phyloP scores from a whole-genome alignment of 2,113 vertebrate species.

The Cebidichthys violaceus region DNA sequence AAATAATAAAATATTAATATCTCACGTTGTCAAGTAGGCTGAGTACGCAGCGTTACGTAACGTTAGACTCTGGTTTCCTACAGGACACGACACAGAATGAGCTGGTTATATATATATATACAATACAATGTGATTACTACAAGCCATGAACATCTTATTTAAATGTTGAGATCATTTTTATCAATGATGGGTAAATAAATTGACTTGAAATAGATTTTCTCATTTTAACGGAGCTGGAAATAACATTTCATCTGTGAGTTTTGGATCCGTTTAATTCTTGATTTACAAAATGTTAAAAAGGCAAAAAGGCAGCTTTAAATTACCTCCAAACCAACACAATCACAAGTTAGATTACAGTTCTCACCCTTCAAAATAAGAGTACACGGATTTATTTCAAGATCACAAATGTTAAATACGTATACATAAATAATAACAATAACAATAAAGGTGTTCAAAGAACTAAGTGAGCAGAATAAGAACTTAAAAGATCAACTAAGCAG shows the following conservation, averaged over 20 bases:
- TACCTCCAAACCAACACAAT: too few relatives aligned
- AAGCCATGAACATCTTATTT: not conserved
- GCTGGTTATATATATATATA: not conserved
- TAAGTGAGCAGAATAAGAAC: not conserved
- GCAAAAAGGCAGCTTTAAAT: not conserved
- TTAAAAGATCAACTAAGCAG: not conserved
- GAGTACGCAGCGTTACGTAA: too few relatives aligned
- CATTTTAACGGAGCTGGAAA: not conserved
- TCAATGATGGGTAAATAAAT: not conserved
- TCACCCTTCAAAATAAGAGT: not conserved
- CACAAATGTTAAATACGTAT: not conserved
- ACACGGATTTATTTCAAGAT: not conserved
- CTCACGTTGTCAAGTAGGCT: too few relatives aligned
- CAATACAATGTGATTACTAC: not conserved
- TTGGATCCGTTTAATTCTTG: not conserved
- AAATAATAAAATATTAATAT: too few relatives aligned
- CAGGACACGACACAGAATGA: too few relatives aligned
- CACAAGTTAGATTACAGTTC: too few relatives aligned
- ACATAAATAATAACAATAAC: not conserved
- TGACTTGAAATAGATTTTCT: not conserved
- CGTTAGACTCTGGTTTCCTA: too few relatives aligned
- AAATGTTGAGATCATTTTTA: not conserved
- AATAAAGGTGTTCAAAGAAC: too few relatives aligned
- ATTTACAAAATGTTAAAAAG: not conserved
- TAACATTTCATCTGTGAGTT: not conserved